Evolutionary conservation across 1,140 invertebrate genomes (phyloP), one percentile per base, ranked within the genome.

Genomic region (Neodiprion pinetum): DNA sequence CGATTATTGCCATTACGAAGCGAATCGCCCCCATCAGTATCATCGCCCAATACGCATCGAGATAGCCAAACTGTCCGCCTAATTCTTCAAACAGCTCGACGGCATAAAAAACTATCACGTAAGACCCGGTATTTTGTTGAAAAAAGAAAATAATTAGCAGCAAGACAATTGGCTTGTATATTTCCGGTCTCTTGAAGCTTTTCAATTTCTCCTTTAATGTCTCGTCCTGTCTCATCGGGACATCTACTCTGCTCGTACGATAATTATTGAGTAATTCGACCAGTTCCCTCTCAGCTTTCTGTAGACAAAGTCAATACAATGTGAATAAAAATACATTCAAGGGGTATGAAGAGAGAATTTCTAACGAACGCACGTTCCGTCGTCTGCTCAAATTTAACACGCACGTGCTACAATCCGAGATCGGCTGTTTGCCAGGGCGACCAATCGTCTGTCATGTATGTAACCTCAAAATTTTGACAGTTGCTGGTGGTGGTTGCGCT

Each of bases 91-190:
- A 93, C 72, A 91, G 88, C 3, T 91, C 89, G 3, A 92, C 90
- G 0, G 92, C 91, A 79, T 94, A 94, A 80, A 94, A 94, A 76
- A 94, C 92, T 3, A 94, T 88, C 1, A 91, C 91, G 82, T 94
- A 92, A 50, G 86, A 85, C 11, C 92, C 92, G 4, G 90, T 88
- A 0, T 91, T 75, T 82, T 93, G 92, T 83, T 93, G 92, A 5
- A 92, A 85, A 0, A 90, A 21, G 75, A 93, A 90, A 17, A 92
- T 77, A 5, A 88, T 50, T 0, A 90, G 47, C 1, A 92, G 83
- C 7, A 92, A 86, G 5, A 86, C 40, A 0, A 90, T 77, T 0
- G 92, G 91, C 76, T 90, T 90, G 79, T 89, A 90, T 7, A 88
- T 84, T 48, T 76, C 81, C 0, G 88, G 85, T n/a, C 72, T 50